A percentile compares a stretch with the other conserved stretches of the same genome.
Conservation (phyloP, 2,113 vertebrate species). For the Motacilla alba region DNA sequence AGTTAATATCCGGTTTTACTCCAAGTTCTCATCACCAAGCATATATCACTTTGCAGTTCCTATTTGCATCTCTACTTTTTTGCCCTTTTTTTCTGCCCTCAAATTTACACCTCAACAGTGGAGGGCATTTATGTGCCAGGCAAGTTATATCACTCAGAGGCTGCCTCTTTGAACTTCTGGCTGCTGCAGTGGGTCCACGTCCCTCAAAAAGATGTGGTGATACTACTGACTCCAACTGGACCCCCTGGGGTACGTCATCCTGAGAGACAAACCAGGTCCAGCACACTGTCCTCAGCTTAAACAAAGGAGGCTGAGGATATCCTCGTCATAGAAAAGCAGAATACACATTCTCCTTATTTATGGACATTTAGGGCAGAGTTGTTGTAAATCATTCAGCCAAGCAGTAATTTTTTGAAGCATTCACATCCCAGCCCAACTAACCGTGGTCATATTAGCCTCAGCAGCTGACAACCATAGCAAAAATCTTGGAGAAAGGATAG, state of each 20-base stretch:
- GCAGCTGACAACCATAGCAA: conserved; percentile 6
- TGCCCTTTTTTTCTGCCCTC: background rate
- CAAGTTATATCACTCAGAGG: too few species aligned
- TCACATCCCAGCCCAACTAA: background rate
- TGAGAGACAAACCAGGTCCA: background rate
- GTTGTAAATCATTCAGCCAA: background rate
- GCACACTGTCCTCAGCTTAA: background rate
- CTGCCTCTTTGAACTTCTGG: background rate
- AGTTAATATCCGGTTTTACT: conserved; percentile 17
- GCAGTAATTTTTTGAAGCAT: background rate
- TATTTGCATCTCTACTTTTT: background rate
- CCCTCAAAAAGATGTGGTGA: background rate
- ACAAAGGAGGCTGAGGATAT: background rate
- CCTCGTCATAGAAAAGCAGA: background rate
- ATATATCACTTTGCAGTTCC: background rate
- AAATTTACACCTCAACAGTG: background rate
- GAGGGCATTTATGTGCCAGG: too few species aligned
- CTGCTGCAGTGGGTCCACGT: background rate
- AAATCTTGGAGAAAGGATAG: conserved; percentile 16
- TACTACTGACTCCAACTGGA: background rate
- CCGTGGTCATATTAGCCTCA: background rate
- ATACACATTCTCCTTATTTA: background rate
- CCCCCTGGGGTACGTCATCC: background rate
- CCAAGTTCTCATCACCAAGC: background rate
- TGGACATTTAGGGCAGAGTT: background rate